Conservation (phyloP, 2,888 invertebrate species). For the Mimas tiliae region DNA sequence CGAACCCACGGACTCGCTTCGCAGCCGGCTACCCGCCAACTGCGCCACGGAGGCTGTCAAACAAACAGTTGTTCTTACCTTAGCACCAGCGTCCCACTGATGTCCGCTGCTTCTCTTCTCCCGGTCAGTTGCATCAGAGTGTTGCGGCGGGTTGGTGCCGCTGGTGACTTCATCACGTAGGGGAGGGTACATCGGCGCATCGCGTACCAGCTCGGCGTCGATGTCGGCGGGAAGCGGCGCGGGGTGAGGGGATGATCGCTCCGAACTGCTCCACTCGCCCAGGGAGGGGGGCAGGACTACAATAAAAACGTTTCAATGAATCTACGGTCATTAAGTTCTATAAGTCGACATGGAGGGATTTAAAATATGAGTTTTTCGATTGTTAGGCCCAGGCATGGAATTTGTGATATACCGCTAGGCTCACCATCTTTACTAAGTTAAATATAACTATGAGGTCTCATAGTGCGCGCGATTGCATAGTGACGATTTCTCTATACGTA, state of each 20-base stretch:
- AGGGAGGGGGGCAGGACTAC: constrained; percentile 56
- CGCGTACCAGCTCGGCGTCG: constrained; percentile 65
- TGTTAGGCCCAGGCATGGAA: no score
- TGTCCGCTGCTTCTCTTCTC: constrained; percentile 65
- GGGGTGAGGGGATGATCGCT: constrained; percentile 44
- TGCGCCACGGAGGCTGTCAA: no score
- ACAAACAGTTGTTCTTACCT: constrained; percentile 48
- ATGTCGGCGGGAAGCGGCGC: constrained; percentile 42
- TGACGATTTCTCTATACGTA: no score
- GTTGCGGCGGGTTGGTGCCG: neutral
- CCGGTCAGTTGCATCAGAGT: constrained; percentile 45
- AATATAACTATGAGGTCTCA: no score
- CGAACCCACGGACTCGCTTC: no score
- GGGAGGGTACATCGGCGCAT: constrained; percentile 65
- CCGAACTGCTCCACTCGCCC: constrained; percentile 63
- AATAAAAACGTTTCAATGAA: constrained; percentile 37
- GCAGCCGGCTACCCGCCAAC: no score
- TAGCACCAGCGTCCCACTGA: constrained; percentile 61
- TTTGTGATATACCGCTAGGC: no score
- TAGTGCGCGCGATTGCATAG: no score
- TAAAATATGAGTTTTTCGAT: no score
- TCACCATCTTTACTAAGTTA: no score
- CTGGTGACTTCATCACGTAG: constrained; percentile 43
- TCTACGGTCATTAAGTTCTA: neutral
- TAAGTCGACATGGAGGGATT: no score